Conservation (phyloP, 2,113 vertebrate genomes). For the Bombycilla garrulus region DNA sequence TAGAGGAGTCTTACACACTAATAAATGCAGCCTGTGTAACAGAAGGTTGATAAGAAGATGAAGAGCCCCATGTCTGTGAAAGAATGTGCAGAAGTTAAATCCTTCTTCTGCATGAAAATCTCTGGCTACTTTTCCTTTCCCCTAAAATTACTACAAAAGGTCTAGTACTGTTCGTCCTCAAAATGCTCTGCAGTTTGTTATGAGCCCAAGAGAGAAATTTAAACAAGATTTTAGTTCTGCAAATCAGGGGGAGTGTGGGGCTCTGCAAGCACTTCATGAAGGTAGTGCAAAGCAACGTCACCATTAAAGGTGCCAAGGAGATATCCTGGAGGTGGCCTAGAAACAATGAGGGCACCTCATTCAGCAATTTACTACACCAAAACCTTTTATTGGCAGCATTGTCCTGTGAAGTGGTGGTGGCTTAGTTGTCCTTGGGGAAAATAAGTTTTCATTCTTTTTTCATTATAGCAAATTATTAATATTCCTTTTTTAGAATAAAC, state of each 20-base stretch:
- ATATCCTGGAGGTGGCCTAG: neutral
- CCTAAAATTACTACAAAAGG: neutral
- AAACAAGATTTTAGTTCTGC: neutral
- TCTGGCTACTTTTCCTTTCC: neutral
- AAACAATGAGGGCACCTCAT: neutral
- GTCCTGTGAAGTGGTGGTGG: neutral
- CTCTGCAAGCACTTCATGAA: neutral
- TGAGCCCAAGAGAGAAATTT: neutral
- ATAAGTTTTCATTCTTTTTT: neutral
- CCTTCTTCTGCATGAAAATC: neutral
- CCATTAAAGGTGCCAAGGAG: neutral
- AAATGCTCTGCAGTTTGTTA: neutral
- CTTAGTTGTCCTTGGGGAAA: neutral
- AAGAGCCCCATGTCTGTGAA: neutral
- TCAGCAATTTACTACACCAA: neutral
- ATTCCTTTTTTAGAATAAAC: neutral
- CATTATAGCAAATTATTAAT: neutral
- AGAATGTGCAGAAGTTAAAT: neutral
- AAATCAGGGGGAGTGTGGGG: neutral
- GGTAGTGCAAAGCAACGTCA: neutral
- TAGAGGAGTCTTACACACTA: neutral
- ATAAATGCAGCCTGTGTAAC: constrained; percentile 42
- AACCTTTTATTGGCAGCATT: neutral
- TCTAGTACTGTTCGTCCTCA: neutral
- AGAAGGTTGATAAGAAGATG: neutral